Percentiles rank a stretch among this genome's conserved stretches.
These are phyloP conservation scores for Phrynocephalus vlangalii DNA, from an alignment of 2,797 vertebrate species.

Conservation along the genomic window DNA sequence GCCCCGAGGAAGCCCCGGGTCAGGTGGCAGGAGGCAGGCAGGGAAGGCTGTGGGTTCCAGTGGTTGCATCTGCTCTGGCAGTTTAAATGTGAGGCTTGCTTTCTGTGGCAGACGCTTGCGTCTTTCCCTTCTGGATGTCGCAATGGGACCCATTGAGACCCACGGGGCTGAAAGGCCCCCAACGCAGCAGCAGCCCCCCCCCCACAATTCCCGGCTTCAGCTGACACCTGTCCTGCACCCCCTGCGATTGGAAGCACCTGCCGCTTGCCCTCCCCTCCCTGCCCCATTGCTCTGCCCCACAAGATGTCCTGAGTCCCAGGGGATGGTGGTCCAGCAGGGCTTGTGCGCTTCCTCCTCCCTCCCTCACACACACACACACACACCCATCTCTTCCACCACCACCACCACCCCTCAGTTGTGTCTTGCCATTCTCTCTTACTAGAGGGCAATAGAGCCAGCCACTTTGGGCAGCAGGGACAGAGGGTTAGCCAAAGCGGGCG, in stretches of 20 bases:
- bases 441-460: slow-evolving; percentile 15
- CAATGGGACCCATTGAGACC: too few relatives aligned
- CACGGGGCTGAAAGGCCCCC: too few relatives aligned
- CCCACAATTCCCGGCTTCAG: too few relatives aligned
- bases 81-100: not conserved
- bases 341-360: slow-evolving; percentile 9
- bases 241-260: not conserved
- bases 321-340: not conserved
- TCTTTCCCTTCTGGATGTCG: too few relatives aligned
- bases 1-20: slow-evolving; percentile 23
- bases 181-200: too few relatives aligned
- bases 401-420: too few relatives aligned
- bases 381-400: too few relatives aligned
- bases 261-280: not conserved
- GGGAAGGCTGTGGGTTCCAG: slow-evolving; percentile 35
- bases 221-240: not conserved
- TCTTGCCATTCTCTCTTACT: too few relatives aligned
- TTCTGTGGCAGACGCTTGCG: slow-evolving; percentile 10
- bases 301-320: not conserved
- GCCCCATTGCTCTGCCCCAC: not conserved
- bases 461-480: too few relatives aligned
- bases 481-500: too few relatives aligned
- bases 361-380: too few relatives aligned
- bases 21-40: slow-evolving; percentile 4
- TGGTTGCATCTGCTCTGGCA: slow-evolving; percentile 1